These are phyloP conservation scores for Bufo gargarizans DNA, from an alignment of 2,113 vertebrate species.

Conservation along the genomic window DNA sequence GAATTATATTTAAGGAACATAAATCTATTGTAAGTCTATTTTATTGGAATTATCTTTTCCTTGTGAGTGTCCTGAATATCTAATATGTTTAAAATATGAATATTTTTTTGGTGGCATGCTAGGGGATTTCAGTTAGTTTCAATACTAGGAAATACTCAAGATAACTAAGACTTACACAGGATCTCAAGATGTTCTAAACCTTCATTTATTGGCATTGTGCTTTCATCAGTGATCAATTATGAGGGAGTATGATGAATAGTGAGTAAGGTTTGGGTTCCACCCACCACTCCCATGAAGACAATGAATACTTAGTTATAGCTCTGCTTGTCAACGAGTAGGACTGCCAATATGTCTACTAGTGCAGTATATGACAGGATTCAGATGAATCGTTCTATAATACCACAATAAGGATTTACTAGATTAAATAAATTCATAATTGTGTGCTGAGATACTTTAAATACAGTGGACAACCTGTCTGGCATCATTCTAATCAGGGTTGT, in stretches of 20 bases:
- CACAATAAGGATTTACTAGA: not conserved
- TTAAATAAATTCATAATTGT: not conserved
- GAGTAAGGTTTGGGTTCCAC: conserved; percentile 40
- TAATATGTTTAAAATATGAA: not conserved
- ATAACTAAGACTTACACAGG: not conserved
- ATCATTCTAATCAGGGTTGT: not conserved
- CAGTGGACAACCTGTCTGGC: not conserved
- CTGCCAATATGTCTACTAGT: not conserved
- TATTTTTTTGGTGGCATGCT: not conserved
- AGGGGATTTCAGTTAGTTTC: not conserved
- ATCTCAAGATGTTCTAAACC: conserved; percentile 1
- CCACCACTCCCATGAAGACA: conserved; percentile 44
- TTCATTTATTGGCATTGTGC: conserved; percentile 33
- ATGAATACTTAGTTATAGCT: conserved; percentile 5
- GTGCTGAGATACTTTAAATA: not conserved
- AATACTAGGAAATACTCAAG: not conserved
- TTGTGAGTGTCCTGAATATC: not conserved
- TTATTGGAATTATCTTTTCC: not conserved
- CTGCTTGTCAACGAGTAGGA: not conserved
- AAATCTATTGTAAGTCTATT: not conserved
- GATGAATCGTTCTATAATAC: not conserved
- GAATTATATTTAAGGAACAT: not conserved
- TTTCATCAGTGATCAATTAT: conserved; percentile 43
- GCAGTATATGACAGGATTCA: not conserved
- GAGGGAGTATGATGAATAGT: conserved; percentile 32